Evolutionary conservation across 1,140 invertebrate genomes (phyloP).

Genomic region (Halyomorpha halys): DNA sequence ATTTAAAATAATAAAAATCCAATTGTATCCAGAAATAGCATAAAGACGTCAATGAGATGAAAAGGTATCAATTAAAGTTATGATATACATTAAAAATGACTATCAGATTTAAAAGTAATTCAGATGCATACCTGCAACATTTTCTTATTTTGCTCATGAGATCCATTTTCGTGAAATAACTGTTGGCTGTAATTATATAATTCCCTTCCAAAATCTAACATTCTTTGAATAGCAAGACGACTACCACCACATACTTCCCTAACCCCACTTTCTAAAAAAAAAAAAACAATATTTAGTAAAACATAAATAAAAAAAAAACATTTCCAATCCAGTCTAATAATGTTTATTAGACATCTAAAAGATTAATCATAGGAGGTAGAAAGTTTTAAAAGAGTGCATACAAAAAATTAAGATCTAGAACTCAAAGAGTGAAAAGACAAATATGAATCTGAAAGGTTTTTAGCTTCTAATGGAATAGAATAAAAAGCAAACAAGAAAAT

Average conservation of each 20-base stretch:
- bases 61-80: not conserved
- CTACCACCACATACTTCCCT: slow-evolving; percentile 60
- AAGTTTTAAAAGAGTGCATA: no score
- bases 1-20: no score
- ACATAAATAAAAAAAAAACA: not conserved
- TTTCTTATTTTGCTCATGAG: slow-evolving; percentile 79
- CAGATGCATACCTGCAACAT: slow-evolving; percentile 70
- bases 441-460: no score
- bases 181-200: slow-evolving; percentile 82
- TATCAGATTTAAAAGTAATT: not conserved
- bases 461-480: no score
- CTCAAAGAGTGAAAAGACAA: no score
- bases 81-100: no score
- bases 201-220: slow-evolving; percentile 88
- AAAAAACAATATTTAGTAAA: not conserved
- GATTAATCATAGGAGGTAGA: no score
- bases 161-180: slow-evolving; percentile 68
- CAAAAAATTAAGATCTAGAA: no score
- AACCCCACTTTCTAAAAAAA: slow-evolving; percentile 35
- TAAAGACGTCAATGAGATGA: not conserved
- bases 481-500: no score
- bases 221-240: slow-evolving; percentile 74
- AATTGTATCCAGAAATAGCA: not conserved
- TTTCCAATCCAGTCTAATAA: not conserved
- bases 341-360: no score